A percentile compares a stretch with the other conserved stretches of the same genome.
phyloP scores from a whole-genome alignment of 1,140 invertebrate species.

The Orius laevigatus region DNA sequence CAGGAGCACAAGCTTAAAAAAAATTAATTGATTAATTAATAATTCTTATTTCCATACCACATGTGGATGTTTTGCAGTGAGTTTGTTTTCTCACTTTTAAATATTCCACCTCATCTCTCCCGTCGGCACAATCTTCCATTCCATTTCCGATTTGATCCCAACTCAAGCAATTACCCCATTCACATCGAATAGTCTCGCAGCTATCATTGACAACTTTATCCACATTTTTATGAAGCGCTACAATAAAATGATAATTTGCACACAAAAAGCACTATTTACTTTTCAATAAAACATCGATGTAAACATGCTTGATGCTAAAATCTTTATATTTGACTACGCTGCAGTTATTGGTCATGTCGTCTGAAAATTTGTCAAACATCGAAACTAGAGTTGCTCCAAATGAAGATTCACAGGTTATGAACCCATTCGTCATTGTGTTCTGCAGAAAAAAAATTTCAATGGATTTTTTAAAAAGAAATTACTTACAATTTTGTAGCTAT shows the following conservation, averaged over 20 bases:
- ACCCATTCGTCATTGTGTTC: slow-evolving; percentile 1
- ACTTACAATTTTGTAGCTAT: too few species aligned
- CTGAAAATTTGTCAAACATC: neutral
- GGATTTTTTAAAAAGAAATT: too few species aligned
- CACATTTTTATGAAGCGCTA: too few species aligned
- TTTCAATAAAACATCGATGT: too few species aligned
- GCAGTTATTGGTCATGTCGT: too few species aligned
- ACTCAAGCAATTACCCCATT: slow-evolving; percentile 48
- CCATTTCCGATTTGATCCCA: slow-evolving; percentile 48
- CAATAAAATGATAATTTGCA: too few species aligned
- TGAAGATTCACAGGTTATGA: neutral
- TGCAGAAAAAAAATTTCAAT: too few species aligned
- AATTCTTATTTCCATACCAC: slow-evolving; percentile 8
- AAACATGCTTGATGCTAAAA: too few species aligned
- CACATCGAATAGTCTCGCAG: slow-evolving; percentile 47
- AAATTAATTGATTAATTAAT: slow-evolving; percentile 17
- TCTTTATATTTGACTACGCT: too few species aligned
- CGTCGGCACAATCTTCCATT: slow-evolving; percentile 48
- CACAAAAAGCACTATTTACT: too few species aligned
- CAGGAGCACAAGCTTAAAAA: too few species aligned
- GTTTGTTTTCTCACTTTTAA: slow-evolving; percentile 29
- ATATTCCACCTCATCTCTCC: slow-evolving; percentile 38
- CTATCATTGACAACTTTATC: too few species aligned
- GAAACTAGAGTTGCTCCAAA: neutral
- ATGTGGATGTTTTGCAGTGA: slow-evolving; percentile 21